Conservation (phyloP, 2,888 invertebrate genomes). For the Dynastes hyllus region DNA sequence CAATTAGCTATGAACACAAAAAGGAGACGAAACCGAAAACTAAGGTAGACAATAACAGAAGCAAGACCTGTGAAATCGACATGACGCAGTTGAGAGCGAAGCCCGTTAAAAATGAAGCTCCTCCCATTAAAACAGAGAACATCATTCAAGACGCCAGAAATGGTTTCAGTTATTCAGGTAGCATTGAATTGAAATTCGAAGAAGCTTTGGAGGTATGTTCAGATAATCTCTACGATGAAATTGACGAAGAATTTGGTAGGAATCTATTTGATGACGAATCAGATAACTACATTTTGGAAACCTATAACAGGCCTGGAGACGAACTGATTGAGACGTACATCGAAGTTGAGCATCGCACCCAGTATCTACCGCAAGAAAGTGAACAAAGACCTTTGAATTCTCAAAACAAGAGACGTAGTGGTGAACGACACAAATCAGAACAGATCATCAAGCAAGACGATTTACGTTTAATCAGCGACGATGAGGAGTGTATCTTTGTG, state of each 20-base stretch:
- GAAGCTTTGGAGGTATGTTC: constrained; percentile 44
- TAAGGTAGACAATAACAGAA: not conserved
- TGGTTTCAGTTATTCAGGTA: constrained; percentile 28
- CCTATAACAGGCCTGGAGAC: constrained; percentile 63
- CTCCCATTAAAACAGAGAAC: not conserved
- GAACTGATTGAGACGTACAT: constrained; percentile 62
- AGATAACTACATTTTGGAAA: constrained; percentile 61
- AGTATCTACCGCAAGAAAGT: not conserved
- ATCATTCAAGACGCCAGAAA: constrained; percentile 15
- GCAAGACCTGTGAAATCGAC: constrained; percentile 3
- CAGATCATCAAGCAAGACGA: not conserved
- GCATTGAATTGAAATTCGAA: constrained; percentile 49
- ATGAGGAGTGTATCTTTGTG: constrained; percentile 33
- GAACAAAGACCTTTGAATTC: not conserved
- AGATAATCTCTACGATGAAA: constrained; percentile 48
- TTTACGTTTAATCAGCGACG: constrained; percentile 34
- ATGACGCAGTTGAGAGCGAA: not conserved
- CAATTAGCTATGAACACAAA: not conserved
- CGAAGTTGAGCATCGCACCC: constrained; percentile 56
- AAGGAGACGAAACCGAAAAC: not conserved
- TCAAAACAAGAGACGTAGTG: not conserved
- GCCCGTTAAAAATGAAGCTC: not conserved
- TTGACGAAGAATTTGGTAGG: constrained; percentile 57
- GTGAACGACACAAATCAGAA: not conserved
- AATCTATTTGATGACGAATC: constrained; percentile 54